A percentile compares a stretch with the other conserved stretches of the same genome.
Conservation (phyloP, 2,888 invertebrate genomes). For the Netelia virgata region DNA sequence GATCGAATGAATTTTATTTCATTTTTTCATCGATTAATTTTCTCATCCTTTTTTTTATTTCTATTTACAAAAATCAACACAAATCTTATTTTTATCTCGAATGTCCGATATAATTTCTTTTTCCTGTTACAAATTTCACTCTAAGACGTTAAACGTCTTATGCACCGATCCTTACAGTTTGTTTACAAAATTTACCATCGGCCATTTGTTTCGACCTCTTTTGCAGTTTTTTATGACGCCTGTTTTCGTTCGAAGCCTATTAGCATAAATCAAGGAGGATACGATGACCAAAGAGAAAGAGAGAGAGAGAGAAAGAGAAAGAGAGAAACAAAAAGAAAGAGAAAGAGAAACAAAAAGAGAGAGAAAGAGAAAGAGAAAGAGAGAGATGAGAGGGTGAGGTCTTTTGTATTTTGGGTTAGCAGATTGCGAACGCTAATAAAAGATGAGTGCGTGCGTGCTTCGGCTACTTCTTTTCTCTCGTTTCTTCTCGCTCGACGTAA, state of each 20-base stretch:
- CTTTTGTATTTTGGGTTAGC: conserved; percentile 7
- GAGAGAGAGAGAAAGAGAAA: background rate
- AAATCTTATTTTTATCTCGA: no score
- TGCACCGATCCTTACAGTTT: background rate
- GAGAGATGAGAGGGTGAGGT: background rate
- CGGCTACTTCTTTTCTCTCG: conserved; percentile 1
- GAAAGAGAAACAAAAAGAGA: no score
- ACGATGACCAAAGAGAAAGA: conserved; percentile 8
- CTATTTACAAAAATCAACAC: no score
- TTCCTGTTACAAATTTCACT: no score
- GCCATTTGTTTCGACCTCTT: conserved; percentile 52
- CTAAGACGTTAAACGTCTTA: no score
- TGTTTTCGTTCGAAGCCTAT: background rate
- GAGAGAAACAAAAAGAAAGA: no score
- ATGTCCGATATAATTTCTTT: no score
- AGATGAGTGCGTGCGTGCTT: conserved; percentile 15
- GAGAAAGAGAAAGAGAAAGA: background rate
- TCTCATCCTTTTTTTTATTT: no score
- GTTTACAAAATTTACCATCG: conserved; percentile 30
- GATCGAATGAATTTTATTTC: no score
- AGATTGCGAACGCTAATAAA: conserved; percentile 12
- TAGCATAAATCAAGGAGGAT: conserved; percentile 24
- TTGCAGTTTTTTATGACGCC: background rate
- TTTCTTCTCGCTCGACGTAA: background rate
- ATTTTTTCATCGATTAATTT: no score